Evolutionary conservation across 2,113 vertebrate genomes (phyloP).

Genomic region (Hypanus sabinus): DNA sequence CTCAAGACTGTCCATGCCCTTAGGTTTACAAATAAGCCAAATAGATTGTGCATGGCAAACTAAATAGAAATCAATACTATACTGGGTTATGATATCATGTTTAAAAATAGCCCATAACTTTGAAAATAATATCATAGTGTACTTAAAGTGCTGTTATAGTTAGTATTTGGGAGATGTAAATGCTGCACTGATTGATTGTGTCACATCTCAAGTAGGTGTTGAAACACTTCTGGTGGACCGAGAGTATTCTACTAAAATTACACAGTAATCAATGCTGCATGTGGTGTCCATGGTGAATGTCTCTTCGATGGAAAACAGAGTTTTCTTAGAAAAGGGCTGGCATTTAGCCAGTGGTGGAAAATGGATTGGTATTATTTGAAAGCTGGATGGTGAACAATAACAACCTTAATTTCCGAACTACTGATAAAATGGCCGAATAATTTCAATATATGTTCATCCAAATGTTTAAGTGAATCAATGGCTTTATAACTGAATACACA

Average conservation of each 20-base stretch:
- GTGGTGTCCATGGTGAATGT: not conserved
- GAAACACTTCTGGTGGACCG: not conserved
- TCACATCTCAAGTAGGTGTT: not conserved
- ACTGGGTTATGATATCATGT: not conserved
- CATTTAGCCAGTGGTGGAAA: not conserved
- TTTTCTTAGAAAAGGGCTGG: not conserved
- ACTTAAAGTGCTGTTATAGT: not conserved
- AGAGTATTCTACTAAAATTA: not conserved
- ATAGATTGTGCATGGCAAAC: not conserved
- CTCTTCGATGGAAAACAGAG: not conserved
- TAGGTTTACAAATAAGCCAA: not conserved
- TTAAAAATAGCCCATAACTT: not conserved
- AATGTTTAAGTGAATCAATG: not conserved
- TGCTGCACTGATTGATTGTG: conserved; percentile 14
- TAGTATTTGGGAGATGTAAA: conserved; percentile 10
- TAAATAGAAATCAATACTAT: not conserved
- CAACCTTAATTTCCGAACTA: not conserved
- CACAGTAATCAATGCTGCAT: conserved; percentile 1
- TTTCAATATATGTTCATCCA: not conserved
- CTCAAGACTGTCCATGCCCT: not conserved
- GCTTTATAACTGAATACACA: not conserved
- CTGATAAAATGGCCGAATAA: not conserved
- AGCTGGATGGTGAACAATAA: not conserved
- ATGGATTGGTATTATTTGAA: not conserved
- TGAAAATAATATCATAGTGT: conserved; percentile 6